Conservation (phyloP, 2,888 invertebrate species). For the Ptychoptera albimana region DNA sequence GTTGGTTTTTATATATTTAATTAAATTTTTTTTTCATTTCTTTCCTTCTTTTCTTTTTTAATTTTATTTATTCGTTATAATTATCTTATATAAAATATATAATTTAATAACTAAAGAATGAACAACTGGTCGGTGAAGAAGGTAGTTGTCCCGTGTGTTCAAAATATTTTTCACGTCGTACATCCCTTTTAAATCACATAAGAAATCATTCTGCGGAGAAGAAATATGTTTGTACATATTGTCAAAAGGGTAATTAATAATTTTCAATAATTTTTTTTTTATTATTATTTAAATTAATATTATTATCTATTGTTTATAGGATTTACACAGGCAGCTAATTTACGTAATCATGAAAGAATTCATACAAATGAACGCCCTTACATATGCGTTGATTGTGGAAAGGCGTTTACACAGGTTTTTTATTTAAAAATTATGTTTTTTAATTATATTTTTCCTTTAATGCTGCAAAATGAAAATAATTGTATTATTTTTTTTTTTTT, state of each 20-base stretch:
- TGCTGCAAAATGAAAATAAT: background rate
- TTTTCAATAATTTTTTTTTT: too few species aligned
- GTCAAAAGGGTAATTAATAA: slow-evolving; percentile 26
- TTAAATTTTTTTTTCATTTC: background rate
- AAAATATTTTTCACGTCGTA: slow-evolving; percentile 31
- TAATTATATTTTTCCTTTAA: background rate
- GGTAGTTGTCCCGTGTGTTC: slow-evolving; percentile 31
- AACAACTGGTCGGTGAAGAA: slow-evolving; percentile 30
- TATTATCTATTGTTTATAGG: slow-evolving; percentile 16
- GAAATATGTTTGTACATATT: slow-evolving; percentile 29
- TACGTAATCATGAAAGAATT: slow-evolving; percentile 30
- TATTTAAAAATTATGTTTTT: background rate
- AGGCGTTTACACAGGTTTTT: slow-evolving; percentile 28
- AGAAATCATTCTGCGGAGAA: slow-evolving; percentile 32
- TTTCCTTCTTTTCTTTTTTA: background rate
- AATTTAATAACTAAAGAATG: slow-evolving; percentile 19
- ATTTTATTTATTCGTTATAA: background rate
- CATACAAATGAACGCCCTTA: slow-evolving; percentile 32
- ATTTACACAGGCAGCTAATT: slow-evolving; percentile 31
- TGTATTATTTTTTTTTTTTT: background rate
- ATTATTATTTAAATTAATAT: too few species aligned
- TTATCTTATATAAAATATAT: background rate
- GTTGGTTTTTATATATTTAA: background rate
- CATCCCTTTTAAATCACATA: slow-evolving; percentile 30
- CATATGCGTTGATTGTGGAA: slow-evolving; percentile 30